phyloP scores from a whole-genome alignment of 2,888 invertebrate species.

The Adineta ricciae region DNA sequence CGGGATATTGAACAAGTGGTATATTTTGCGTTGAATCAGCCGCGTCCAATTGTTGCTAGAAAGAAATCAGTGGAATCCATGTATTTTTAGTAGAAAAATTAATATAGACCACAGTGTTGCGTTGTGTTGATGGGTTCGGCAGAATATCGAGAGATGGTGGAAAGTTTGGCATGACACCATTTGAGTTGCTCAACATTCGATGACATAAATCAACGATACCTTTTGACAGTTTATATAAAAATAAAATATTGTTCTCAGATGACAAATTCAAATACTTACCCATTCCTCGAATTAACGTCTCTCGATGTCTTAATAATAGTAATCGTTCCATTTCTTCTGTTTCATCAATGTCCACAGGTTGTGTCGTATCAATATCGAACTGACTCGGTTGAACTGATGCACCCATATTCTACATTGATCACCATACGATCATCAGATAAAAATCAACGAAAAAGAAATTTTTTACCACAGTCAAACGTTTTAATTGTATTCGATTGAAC shows the following conservation, averaged over 20 bases:
- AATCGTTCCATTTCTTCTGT: constrained; percentile 49
- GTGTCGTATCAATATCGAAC: constrained; percentile 39
- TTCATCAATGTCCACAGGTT: constrained; percentile 47
- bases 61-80: background rate
- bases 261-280: constrained; percentile 39
- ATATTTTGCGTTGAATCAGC: background rate
- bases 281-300: constrained; percentile 48
- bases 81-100: too few species aligned
- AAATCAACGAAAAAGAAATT: too few species aligned
- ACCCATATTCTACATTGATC: background rate
- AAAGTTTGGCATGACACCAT: constrained; percentile 22
- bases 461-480: background rate
- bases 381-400: background rate
- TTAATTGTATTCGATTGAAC: constrained; percentile 6
- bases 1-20: background rate
- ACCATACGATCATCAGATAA: background rate
- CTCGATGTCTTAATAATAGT: constrained; percentile 46
- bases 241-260: background rate
- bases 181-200: constrained; percentile 24
- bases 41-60: background rate
- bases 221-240: background rate
- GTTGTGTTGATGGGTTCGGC: too few species aligned
- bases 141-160: background rate
- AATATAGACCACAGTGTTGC: too few species aligned
- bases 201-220: constrained; percentile 27